phyloP scores from a whole-genome alignment of 2,797 vertebrate species.

The Rhincodon typus region DNA sequence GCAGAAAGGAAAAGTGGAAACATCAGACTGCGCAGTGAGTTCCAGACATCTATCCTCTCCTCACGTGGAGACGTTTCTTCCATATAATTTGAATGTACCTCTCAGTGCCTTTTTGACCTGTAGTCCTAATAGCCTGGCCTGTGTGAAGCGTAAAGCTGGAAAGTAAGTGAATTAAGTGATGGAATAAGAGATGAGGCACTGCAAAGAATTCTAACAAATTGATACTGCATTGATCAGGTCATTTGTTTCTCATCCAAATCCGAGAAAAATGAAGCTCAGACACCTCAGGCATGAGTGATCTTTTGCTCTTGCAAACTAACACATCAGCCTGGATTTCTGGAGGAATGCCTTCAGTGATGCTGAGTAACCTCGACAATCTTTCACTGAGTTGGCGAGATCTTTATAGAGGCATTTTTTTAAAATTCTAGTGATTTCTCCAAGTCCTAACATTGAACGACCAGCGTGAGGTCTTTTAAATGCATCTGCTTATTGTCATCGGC shows the following conservation, averaged over 20 bases:
- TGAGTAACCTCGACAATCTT: neutral
- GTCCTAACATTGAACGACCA: too few species aligned
- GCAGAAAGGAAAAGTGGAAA: neutral
- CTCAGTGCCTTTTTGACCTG: neutral
- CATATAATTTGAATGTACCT: neutral
- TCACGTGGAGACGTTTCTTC: neutral
- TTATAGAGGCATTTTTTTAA: too few species aligned
- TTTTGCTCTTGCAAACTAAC: neutral
- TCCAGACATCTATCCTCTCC: neutral
- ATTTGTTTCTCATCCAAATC: neutral
- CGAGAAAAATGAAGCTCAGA: neutral
- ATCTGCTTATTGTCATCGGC: too few species aligned
- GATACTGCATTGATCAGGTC: neutral
- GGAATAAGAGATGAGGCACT: neutral
- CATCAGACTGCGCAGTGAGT: neutral
- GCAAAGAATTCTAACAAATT: neutral
- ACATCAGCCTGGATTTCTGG: neutral
- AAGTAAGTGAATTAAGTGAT: neutral
- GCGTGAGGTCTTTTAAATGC: neutral
- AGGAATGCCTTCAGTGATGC: neutral
- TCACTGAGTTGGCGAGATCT: neutral
- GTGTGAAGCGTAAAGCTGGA: neutral
- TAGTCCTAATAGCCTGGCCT: neutral
- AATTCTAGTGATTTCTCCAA: neutral
- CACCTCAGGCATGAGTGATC: neutral